Base-by-base conservation (phyloP, 2,888 invertebrate genomes). In the Ennomos quercinarius region DNA sequence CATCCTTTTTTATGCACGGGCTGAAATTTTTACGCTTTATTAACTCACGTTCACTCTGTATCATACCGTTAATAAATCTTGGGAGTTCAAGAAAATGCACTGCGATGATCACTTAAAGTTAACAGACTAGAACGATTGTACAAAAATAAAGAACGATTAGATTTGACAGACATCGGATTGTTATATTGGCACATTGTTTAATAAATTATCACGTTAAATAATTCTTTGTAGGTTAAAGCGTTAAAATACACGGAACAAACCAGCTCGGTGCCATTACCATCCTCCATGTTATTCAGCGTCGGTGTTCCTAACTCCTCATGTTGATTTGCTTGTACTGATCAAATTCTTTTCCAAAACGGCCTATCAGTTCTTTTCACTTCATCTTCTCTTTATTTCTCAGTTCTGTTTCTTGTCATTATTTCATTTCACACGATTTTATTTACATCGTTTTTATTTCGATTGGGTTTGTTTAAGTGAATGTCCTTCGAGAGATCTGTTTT, bases 401-500 rank as follows among this genome's bases (percentile, higher is more conserved):
- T 84, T 86, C 77, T 84, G 81, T 82, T 73, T 83, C 78, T 85
- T 78, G 80, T 82, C 86, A 87, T 87, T 81, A 74, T 81, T 85
- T 82, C 87, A 89, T 83, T 80, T 70, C 76, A 83, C 81, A 82
- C 81, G 61, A 66, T 78, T 74, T 82, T 71, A 69, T 76, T 81
- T 83, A 70, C 61, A 71, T 71, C 67, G 67, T 81, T 78, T 74
- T 69, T 74, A 73, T 81, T 71, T 77, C 45, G 68, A 78, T 81
- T 79, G 67, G 66, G 74, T 84, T 82, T 78, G 74, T 86, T 88
- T 87, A 78, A 86, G 88, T 89, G 81, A 83, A 81, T 89, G 84
- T 88, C 91, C 92, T 93, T 93, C 93, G 93, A 93, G 93, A 93
- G 93, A 93, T 93, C 93, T 86, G 88, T 90, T 90, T 85, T 86